These are phyloP conservation scores for Allygus modestus DNA, from an alignment of 2,888 invertebrate genomes.

Conservation along the genomic window DNA sequence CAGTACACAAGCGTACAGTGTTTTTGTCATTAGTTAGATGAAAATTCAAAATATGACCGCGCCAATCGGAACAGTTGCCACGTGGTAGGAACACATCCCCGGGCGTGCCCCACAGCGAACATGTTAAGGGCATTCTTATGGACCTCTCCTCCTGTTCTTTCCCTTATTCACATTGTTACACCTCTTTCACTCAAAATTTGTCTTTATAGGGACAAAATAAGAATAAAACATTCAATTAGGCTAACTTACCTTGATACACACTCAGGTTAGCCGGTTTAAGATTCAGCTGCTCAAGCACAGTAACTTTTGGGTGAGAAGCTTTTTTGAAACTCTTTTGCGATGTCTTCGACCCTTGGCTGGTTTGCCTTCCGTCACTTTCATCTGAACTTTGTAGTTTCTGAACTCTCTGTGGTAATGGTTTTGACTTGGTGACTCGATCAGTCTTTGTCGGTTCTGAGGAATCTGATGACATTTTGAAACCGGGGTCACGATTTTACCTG, in stretches of 20 bases:
- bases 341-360: constrained; percentile 13
- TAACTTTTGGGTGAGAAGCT: constrained; percentile 4
- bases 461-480: constrained; percentile 27
- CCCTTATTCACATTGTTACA: too few species aligned
- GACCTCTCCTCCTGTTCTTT: too few species aligned
- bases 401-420: not conserved
- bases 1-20: too few species aligned
- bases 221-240: not conserved
- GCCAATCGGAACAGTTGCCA: too few species aligned
- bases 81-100: too few species aligned
- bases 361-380: constrained; percentile 34
- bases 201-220: too few species aligned
- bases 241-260: not conserved
- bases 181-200: too few species aligned
- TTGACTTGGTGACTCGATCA: not conserved
- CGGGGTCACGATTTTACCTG: too few species aligned
- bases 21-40: too few species aligned
- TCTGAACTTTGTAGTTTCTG: constrained; percentile 33
- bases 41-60: too few species aligned
- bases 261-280: not conserved
- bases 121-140: too few species aligned
- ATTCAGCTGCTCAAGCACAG: constrained; percentile 23
- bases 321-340: constrained; percentile 25
- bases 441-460: constrained; percentile 6
- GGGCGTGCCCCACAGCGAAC: too few species aligned